Conservation (phyloP, 2,113 vertebrate genomes). For the Ceuthmochares aereus region DNA sequence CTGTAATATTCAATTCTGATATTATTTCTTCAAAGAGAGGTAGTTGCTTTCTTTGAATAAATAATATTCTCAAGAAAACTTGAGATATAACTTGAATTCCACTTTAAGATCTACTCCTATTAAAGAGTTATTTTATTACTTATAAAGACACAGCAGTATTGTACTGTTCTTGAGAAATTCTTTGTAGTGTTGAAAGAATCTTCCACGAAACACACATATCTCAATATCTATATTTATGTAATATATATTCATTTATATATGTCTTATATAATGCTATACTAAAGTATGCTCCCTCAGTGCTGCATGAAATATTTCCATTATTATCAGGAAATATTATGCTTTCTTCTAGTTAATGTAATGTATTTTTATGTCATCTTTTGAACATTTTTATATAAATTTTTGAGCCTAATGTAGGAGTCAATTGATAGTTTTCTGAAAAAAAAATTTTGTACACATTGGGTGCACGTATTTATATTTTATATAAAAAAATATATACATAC, state of each 20-base stretch:
- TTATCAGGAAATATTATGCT: not conserved
- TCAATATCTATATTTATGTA: not conserved
- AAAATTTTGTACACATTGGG: not conserved
- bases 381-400: not conserved
- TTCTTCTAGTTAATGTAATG: not conserved
- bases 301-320: not conserved
- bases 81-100: not conserved
- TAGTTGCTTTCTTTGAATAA: slow-evolving; percentile 50
- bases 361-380: not conserved
- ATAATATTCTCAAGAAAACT: not conserved
- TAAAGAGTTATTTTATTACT: not conserved
- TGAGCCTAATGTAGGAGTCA: not conserved
- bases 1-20: not conserved
- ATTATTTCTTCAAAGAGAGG: slow-evolving; percentile 60
- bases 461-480: not conserved
- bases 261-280: not conserved
- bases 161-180: not conserved
- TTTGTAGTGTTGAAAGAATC: not conserved
- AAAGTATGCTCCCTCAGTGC: not conserved
- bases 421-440: not conserved
- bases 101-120: not conserved
- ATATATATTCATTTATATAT: not conserved
- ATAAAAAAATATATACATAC: not conserved
- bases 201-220: not conserved
- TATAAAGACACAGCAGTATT: not conserved